Evolutionary conservation across 2,113 vertebrate species (phyloP).

Genomic region (Phyllopteryx taeniolatus): DNA sequence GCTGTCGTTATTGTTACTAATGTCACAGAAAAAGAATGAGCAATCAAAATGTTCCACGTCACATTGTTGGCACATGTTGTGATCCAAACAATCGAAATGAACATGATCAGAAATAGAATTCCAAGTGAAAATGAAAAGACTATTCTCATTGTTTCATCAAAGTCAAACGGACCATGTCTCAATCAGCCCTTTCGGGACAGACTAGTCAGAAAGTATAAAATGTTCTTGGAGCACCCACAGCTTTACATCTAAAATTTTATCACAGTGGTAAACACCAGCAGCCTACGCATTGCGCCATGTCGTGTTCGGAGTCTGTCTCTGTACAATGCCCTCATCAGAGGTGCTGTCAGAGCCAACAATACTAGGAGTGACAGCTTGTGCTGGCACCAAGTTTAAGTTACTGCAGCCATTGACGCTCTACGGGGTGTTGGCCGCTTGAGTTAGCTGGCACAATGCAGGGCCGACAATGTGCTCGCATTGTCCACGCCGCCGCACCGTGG

Average conservation of each 20-base stretch:
- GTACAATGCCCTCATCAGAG: conserved; percentile 52
- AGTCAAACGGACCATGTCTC: not conserved
- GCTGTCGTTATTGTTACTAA: not conserved
- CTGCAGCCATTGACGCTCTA: conserved; percentile 51
- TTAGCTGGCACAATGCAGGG: conserved; percentile 43
- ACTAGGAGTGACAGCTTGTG: conserved; percentile 48
- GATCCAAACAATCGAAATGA: not conserved
- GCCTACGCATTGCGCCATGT: conserved; percentile 25
- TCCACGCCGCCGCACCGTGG: conserved; percentile 53
- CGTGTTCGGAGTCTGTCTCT: conserved; percentile 14
- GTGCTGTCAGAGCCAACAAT: conserved; percentile 59
- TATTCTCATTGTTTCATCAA: not conserved
- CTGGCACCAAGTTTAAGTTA: conserved; percentile 55
- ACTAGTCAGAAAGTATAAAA: not conserved
- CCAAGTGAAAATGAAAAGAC: not conserved
- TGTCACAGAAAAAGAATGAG: not conserved
- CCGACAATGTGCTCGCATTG: conserved; percentile 51
- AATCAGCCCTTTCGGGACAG: not conserved
- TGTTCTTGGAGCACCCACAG: not conserved
- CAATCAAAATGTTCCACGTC: not conserved
- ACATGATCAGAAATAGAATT: not conserved
- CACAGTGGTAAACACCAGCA: conserved; percentile 17
- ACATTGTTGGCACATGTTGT: not conserved
- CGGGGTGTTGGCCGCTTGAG: conserved; percentile 46
- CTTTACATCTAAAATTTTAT: conserved; percentile 21